Percentiles rank a stretch among this genome's conserved stretches.
These are phyloP conservation scores for Globia sparganii DNA, from an alignment of 2,888 invertebrate species.

Conservation along the genomic window DNA sequence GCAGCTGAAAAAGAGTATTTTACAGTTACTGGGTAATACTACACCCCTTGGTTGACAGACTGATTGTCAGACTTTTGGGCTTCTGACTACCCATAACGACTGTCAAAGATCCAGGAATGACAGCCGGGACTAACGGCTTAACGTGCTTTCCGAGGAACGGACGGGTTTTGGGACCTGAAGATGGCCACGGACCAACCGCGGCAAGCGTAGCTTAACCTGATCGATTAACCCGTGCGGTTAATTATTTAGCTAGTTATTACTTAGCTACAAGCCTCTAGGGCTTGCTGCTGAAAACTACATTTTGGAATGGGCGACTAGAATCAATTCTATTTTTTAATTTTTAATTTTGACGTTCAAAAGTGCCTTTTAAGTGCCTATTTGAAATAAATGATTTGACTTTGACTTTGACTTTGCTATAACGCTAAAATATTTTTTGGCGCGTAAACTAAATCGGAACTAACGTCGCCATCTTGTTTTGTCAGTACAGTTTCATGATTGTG, in stretches of 20 bases:
- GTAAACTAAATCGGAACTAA: background rate
- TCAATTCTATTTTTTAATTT: too few species aligned
- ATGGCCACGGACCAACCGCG: background rate
- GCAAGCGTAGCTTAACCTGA: background rate
- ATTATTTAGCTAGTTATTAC: too few species aligned
- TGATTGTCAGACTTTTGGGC: too few species aligned
- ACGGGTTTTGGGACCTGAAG: background rate
- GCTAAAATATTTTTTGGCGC: background rate
- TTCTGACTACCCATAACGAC: background rate
- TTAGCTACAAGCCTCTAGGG: too few species aligned
- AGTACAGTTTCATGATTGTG: background rate
- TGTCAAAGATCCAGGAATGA: background rate
- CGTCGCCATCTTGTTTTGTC: background rate
- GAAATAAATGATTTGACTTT: too few species aligned
- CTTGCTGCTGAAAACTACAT: too few species aligned
- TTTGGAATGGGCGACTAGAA: too few species aligned
- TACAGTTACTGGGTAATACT: background rate
- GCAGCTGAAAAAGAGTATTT: background rate
- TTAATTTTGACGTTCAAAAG: too few species aligned
- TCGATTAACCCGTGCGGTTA: background rate
- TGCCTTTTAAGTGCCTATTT: too few species aligned
- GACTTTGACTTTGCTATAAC: too few species aligned
- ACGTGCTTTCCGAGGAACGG: background rate
- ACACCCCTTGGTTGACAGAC: too few species aligned
- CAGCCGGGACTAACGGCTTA: background rate